Percentiles rank a stretch among this genome's conserved stretches.
These are phyloP conservation scores for Glaucomys volans DNA, from an alignment of 2,113 vertebrate genomes.

Conservation along the genomic window DNA sequence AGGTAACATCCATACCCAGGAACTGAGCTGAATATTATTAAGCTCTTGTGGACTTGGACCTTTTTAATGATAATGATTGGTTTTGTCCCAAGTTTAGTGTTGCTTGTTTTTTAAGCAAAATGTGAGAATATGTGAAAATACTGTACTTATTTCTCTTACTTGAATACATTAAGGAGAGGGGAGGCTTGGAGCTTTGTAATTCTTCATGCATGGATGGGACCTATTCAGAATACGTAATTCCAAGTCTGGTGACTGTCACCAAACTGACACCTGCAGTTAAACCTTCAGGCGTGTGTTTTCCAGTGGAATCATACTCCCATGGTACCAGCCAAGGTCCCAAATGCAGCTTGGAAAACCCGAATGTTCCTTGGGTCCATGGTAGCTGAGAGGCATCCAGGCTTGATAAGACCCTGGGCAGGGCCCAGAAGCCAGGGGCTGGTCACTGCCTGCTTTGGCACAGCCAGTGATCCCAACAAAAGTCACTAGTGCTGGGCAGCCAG, in stretches of 20 bases:
- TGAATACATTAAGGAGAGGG: not conserved
- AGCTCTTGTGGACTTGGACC: not conserved
- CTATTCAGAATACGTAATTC: slow-evolving; percentile 89
- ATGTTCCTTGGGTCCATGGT: slow-evolving; percentile 90
- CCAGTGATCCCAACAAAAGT: not conserved
- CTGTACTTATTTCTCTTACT: not conserved
- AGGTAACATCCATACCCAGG: not conserved
- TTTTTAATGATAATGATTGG: not conserved
- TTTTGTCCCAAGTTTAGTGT: not conserved
- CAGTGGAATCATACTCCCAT: not conserved
- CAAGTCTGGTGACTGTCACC: slow-evolving; percentile 92
- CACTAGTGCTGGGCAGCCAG: not conserved
- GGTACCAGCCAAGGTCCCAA: not conserved
- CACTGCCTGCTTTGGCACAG: slow-evolving; percentile 86
- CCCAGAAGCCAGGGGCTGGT: slow-evolving; percentile 92
- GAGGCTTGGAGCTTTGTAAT: slow-evolving; percentile 12
- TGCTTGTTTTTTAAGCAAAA: not conserved
- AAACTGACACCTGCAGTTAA: slow-evolving; percentile 84
- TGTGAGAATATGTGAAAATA: slow-evolving; percentile 1
- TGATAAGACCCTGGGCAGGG: slow-evolving; percentile 91
- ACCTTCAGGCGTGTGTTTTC: not conserved
- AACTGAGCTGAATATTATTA: not conserved
- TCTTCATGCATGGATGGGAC: slow-evolving; percentile 83
- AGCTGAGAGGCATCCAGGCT: slow-evolving; percentile 92
- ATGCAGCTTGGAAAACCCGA: slow-evolving; percentile 91